These are phyloP conservation scores for Drosophila seclusa DNA, from an alignment of 2,888 invertebrate species.

Conservation along the genomic window DNA sequence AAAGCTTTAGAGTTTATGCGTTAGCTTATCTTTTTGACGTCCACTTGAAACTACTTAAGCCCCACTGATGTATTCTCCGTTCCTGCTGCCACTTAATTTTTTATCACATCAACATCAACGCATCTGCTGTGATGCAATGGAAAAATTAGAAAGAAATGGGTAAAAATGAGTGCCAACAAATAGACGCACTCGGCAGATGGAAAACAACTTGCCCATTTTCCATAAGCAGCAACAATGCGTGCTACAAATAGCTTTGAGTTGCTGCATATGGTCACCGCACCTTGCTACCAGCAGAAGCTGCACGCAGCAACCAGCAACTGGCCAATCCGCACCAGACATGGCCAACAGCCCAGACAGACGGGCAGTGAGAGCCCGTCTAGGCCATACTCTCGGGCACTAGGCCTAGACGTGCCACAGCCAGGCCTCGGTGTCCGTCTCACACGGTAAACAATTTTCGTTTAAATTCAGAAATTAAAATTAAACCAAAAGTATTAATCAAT, in stretches of 20 bases:
- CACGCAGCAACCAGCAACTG: slow-evolving; percentile 26
- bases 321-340: slow-evolving; percentile 78
- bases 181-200: slow-evolving; percentile 54
- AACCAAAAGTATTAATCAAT: neutral
- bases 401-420: slow-evolving; percentile 51
- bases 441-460: slow-evolving; percentile 2
- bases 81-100: slow-evolving; percentile 48
- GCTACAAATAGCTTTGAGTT: slow-evolving; percentile 77
- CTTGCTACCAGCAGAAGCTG: slow-evolving; percentile 71
- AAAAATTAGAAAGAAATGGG: slow-evolving; percentile 41
- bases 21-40: slow-evolving; percentile 22
- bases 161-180: slow-evolving; percentile 31
- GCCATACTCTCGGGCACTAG: slow-evolving; percentile 59
- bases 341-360: slow-evolving; percentile 66
- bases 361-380: slow-evolving; percentile 62
- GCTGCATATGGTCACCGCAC: slow-evolving; percentile 79
- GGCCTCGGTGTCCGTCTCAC: slow-evolving; percentile 8
- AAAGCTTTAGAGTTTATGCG: slow-evolving; percentile 30
- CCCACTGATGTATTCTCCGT: slow-evolving; percentile 40
- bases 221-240: slow-evolving; percentile 73
- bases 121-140: slow-evolving; percentile 67
- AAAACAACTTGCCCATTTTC: slow-evolving; percentile 77
- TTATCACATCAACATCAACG: slow-evolving; percentile 43
- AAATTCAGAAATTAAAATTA: neutral
- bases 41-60: slow-evolving; percentile 35